Evolutionary conservation across 2,113 vertebrate genomes (phyloP), one percentile per base, ranked within the genome.

Genomic region (Perccottus glenii): DNA sequence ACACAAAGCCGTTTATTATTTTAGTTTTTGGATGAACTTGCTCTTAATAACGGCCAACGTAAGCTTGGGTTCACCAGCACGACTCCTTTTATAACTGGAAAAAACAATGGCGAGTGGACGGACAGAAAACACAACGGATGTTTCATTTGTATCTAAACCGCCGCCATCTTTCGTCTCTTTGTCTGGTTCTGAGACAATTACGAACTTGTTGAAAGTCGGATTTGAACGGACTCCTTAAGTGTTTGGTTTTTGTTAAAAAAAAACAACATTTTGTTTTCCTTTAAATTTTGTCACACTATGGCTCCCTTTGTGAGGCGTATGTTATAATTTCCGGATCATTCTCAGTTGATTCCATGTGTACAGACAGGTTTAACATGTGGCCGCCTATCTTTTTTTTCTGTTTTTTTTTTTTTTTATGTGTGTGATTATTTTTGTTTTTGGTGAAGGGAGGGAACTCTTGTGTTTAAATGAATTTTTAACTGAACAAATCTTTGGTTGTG

Each of bases 281-380:
- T 40, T 6, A 11, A 60, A 70, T 64, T 10, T 60, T 47, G 60
- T 82, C 66, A 73, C 83, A 72, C 81, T 74, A 71, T 70, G 19
- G 19, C 38, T 40, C 67, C 71, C 51, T 65, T 49, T 55, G 77
- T 62, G 81, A 70, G 38, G 46, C 75, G 45, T 70, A 67, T 67
- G 73, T 77, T 61, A 74, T 58, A 56, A 60, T 76, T 71, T 70
- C 70, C 61, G 63, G 68, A 81, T 87, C 78, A 56, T 87, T 81
- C 85, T 84, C 80, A 70, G 65, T 83, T 82, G 83, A 84, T 84
- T 88, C 82, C 76, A 73, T 77, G 72, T 84, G 75, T 82, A 73
- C 70, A 75, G 67, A 76, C 32, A 64, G 56, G 51, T 63, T 42
- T 52, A 48, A 59, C 53, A 35, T 74, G 67, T 56, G 74, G 19